phyloP scores from a whole-genome alignment of 2,888 invertebrate genomes.

The Acronicta leporina region DNA sequence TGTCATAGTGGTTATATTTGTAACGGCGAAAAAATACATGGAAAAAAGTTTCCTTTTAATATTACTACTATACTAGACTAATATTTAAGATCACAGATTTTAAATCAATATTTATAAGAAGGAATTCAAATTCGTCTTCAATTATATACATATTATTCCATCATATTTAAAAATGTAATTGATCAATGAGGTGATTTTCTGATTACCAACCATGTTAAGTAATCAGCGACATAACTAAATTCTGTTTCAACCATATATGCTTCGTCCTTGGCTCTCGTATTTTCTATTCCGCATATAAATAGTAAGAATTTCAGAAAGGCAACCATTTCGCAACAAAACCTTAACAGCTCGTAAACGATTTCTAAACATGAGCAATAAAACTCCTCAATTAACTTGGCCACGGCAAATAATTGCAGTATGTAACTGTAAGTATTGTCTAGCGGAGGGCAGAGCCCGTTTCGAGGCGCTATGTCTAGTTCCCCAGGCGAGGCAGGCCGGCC shows the following conservation, averaged over 20 bases:
- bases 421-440: conserved; percentile 37
- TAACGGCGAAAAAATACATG: conserved; percentile 2
- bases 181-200: neutral
- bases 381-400: conserved; percentile 33
- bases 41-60: neutral
- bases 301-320: conserved; percentile 4
- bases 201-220: neutral
- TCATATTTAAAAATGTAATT: neutral
- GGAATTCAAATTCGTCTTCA: too few species aligned
- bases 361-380: conserved; percentile 39
- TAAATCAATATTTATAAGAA: too few species aligned
- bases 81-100: too few species aligned
- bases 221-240: neutral
- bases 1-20: neutral
- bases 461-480: conserved; percentile 69
- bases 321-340: conserved; percentile 26
- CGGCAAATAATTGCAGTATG: conserved; percentile 41
- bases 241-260: neutral
- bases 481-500: conserved; percentile 60
- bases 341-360: conserved; percentile 33
- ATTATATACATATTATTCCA: too few species aligned
- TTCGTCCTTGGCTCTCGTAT: neutral
- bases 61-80: too few species aligned
- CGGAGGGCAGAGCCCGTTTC: conserved; percentile 48
- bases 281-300: neutral